phyloP scores from a whole-genome alignment of 2,888 invertebrate species.

The Drosophila suboccidentalis region DNA sequence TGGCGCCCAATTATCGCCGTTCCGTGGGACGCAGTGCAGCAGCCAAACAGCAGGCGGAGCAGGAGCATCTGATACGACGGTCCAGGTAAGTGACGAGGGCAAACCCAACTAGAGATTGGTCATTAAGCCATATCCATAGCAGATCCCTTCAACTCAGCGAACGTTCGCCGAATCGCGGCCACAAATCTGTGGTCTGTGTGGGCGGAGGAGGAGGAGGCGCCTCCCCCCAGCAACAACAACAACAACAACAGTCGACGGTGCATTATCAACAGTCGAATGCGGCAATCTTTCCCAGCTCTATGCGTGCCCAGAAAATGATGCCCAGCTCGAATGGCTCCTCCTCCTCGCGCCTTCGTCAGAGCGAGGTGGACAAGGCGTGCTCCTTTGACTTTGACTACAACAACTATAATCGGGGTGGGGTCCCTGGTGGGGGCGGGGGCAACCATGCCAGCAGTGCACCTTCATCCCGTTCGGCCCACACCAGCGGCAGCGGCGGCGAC shows the following conservation, averaged over 20 bases:
- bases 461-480: constrained; percentile 36
- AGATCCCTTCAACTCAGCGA: constrained; percentile 89
- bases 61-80: constrained; percentile 84
- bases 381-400: constrained; percentile 85
- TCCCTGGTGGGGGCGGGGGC: constrained; percentile 2
- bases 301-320: constrained; percentile 74
- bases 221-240: constrained; percentile 41
- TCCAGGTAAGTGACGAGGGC: constrained; percentile 80
- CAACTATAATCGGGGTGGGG: constrained; percentile 71
- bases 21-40: constrained; percentile 75
- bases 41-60: constrained; percentile 68
- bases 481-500: constrained; percentile 59
- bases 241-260: constrained; percentile 10
- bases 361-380: constrained; percentile 84
- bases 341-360: constrained; percentile 61
- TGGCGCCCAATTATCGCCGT: constrained; percentile 69
- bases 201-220: constrained; percentile 68
- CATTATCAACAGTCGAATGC: constrained; percentile 65
- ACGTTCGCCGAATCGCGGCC: constrained; percentile 86
- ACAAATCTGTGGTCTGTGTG: constrained; percentile 83
- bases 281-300: constrained; percentile 78
- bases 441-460: neutral
- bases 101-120: neutral
- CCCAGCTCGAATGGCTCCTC: constrained; percentile 37
- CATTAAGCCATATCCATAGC: constrained; percentile 18